These are phyloP conservation scores for Thymallus thymallus DNA, from an alignment of 2,113 vertebrate species.

Conservation along the genomic window DNA sequence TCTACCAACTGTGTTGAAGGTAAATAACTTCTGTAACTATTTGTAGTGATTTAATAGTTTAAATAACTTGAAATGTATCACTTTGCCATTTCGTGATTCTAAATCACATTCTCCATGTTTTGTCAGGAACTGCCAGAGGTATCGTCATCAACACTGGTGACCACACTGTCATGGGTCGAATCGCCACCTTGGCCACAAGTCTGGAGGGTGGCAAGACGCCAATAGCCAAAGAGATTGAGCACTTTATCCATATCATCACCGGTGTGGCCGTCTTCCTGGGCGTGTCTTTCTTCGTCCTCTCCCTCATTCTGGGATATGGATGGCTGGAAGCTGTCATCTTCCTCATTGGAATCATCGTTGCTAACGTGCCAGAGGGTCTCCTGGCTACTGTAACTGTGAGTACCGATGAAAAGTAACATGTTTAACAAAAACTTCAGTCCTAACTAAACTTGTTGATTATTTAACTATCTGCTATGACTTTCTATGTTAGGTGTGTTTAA, in stretches of 20 bases:
- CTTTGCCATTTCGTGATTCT: not conserved
- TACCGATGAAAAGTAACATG: constrained; percentile 15
- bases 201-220: constrained; percentile 85
- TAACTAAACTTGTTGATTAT: not conserved
- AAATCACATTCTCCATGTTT: not conserved
- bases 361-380: constrained; percentile 87
- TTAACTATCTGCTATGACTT: not conserved
- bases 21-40: constrained; percentile 45
- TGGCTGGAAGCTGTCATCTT: constrained; percentile 95
- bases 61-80: not conserved
- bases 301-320: constrained; percentile 89
- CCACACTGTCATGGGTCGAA: constrained; percentile 90
- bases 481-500: constrained; percentile 66
- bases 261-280: constrained; percentile 94
- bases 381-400: constrained; percentile 86
- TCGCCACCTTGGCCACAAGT: constrained; percentile 87
- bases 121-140: constrained; percentile 82
- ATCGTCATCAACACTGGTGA: constrained; percentile 90
- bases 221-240: constrained; percentile 89
- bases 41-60: not conserved
- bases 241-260: constrained; percentile 94
- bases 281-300: constrained; percentile 88
- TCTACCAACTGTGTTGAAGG: constrained; percentile 97
- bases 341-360: constrained; percentile 95
- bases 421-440: not conserved